Percentiles rank a stretch among this genome's conserved stretches.
These are phyloP conservation scores for Caradrina clavipalpis DNA, from an alignment of 2,888 invertebrate species.

Conservation along the genomic window DNA sequence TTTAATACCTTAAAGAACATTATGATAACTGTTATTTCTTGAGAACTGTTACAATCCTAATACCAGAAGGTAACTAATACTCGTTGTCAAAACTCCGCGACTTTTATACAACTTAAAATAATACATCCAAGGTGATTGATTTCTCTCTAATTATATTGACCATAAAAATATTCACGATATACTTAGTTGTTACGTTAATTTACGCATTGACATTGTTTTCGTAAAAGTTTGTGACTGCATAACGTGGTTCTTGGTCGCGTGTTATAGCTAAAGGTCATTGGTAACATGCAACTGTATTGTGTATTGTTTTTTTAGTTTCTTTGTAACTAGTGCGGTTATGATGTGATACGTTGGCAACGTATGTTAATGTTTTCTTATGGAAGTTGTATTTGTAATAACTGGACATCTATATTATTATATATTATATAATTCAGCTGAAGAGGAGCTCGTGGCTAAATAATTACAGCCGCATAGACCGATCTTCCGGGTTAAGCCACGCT, in stretches of 20 bases:
- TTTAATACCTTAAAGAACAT: slow-evolving; percentile 61
- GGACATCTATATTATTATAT: too few relatives aligned
- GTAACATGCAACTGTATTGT: neutral
- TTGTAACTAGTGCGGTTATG: neutral
- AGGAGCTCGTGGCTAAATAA: too few relatives aligned
- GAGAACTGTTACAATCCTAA: slow-evolving; percentile 17
- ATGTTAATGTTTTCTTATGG: neutral
- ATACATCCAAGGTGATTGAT: slow-evolving; percentile 60
- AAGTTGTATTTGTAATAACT: too few relatives aligned
- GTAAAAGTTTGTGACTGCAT: slow-evolving; percentile 46
- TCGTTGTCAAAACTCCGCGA: slow-evolving; percentile 25
- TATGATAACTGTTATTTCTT: slow-evolving; percentile 23
- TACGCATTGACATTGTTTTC: slow-evolving; percentile 49
- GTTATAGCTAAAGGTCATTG: slow-evolving; percentile 35
- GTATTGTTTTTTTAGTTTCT: neutral
- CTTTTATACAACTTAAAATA: slow-evolving; percentile 56
- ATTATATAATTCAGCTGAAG: too few relatives aligned
- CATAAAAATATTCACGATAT: slow-evolving; percentile 41
- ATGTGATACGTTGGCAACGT: slow-evolving; percentile 4
- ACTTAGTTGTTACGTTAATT: slow-evolving; percentile 27
- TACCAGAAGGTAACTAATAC: slow-evolving; percentile 50
- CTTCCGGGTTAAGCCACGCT: too few relatives aligned
- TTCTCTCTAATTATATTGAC: slow-evolving; percentile 54
- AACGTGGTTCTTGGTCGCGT: slow-evolving; percentile 31
- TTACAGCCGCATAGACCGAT: too few relatives aligned